Evolutionary conservation across 2,797 vertebrate species (phyloP), one percentile per base, ranked within the genome.

Genomic region (Mormyrops boulengeri): DNA sequence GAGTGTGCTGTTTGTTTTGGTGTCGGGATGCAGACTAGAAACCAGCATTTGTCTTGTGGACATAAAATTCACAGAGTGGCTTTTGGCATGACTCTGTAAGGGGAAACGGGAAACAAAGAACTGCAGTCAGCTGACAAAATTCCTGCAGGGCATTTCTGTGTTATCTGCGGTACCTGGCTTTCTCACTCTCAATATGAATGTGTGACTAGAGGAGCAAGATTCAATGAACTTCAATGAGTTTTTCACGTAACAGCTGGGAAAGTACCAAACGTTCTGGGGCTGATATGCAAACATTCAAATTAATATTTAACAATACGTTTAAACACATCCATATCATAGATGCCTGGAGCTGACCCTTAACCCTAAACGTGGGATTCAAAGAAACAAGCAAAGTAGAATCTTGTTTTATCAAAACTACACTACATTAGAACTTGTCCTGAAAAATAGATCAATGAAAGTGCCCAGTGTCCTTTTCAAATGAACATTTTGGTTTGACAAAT

Each of bases 291-390:
- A 80, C 38, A 80, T 80, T n/a, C 17, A 41, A 2, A 19, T 80
- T 80, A 80, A 82, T 82, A 19, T 47, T 82, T 82, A 82, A 82
- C 77, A 82, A 44, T 82, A 47, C 14, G 77, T 82, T 47, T 82
- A 82, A 82, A 82, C 77, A 82, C 77, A 82, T 47, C 38, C 41
- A 82, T 82, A 82, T 47, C 6, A 82, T 82, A 19, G 14, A 41
- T 77, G 34, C 77, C 77, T 82, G 9, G 17, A 82, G 17, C 12
- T 47, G 41, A 47, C 77, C 77, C 19, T 82, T 22, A 82, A 44
- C 38, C 77, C 38, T 47, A 73, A 73, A 38, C 14, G 30, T 38
- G 34, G 69, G 69, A 73, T 73, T 38, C 66, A 73, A 73, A 38
- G 66, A 73, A 38, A 73, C 12, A 38, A 6, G 7, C 19, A n/a